Base-by-base conservation (phyloP, 2,888 invertebrate genomes). In the Podotricha telesiphe region DNA sequence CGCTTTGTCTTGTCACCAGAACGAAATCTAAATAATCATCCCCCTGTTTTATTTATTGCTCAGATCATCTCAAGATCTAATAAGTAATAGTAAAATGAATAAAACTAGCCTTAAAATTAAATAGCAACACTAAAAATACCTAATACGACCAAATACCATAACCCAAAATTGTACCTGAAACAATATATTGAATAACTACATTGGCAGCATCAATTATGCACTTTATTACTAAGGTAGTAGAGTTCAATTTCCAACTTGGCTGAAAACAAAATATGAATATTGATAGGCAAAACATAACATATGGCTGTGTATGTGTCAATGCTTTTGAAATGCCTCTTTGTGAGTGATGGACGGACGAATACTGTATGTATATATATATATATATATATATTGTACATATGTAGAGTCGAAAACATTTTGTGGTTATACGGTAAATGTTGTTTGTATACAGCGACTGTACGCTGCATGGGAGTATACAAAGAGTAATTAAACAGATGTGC, bases 241-340 rank as follows among this genome's bases (percentile, higher is more conserved):
- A 28, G 66, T 11, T 20, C 10, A 42, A 51, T 47, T 28, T 66
- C 8, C 20, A 45, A 28, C 19, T 19, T 15, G 8, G 50, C 15
- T 8, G 13, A 50, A n/a, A 20, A 47, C 53, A 34, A 45, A 67
- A 69, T 64, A 55, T 40, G 56, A 68, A 71, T 69, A 71, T 67
- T 71, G 71, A 71, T 71, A 69, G 69, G 50, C 63, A 66, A 62
- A 68, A 58, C 68, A 62, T 65, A 65, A 68, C 71, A 62, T 58
- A 69, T 65, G 71, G 61, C 65, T 17, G n/a, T 59, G 69, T 37
- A 51, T 67, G 51, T 65, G 71, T 69, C 71, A 72, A 69, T 59
- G 69, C 67, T 55, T 68, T 69, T 72, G 66, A 61, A 61, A 67
- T 59, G 45, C 67, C 61, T 59, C 59, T 69, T 61, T 55, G 61